Conservation (phyloP, 1,140 invertebrate species). For the Scaptodrosophila lebanonensis region DNA sequence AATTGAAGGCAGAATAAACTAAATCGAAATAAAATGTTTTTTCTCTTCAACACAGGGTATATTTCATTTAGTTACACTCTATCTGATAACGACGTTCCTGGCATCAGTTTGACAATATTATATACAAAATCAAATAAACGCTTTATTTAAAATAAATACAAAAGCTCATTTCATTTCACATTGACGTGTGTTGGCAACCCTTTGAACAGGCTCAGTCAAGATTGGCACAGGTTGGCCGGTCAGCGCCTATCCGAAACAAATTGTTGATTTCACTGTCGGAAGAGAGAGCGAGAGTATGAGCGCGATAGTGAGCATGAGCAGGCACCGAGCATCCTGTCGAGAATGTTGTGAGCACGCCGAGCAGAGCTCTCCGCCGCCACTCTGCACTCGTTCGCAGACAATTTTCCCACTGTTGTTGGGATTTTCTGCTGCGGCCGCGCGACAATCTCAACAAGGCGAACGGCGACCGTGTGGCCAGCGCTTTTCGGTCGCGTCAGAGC, state of each 20-base stretch:
- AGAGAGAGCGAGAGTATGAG: slow-evolving; percentile 5
- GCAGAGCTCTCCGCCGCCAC: slow-evolving; percentile 14
- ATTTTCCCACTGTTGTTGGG: slow-evolving; percentile 63
- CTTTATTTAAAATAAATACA: too few species aligned
- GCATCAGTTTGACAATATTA: too few species aligned
- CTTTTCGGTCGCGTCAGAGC: slow-evolving; percentile 47
- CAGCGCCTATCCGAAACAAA: slow-evolving; percentile 34
- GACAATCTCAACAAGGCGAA: slow-evolving; percentile 42
- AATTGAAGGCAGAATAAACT: too few species aligned
- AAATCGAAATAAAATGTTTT: too few species aligned
- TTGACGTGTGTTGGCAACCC: too few species aligned
- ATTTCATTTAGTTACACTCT: too few species aligned
- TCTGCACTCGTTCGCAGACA: too few species aligned
- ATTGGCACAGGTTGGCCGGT: slow-evolving; percentile 24
- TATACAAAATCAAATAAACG: too few species aligned
- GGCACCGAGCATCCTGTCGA: not conserved
- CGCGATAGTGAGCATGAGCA: slow-evolving; percentile 21
- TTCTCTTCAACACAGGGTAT: too few species aligned
- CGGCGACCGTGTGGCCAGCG: slow-evolving; percentile 32
- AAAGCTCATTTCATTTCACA: too few species aligned
- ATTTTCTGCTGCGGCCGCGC: slow-evolving; percentile 30
- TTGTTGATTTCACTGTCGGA: slow-evolving; percentile 44
- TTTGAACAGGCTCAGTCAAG: too few species aligned
- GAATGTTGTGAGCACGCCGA: not conserved
- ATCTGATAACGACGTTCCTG: too few species aligned